These are phyloP conservation scores for Hemibagrus guttatus DNA, from an alignment of 2,797 vertebrate species.

Conservation along the genomic window DNA sequence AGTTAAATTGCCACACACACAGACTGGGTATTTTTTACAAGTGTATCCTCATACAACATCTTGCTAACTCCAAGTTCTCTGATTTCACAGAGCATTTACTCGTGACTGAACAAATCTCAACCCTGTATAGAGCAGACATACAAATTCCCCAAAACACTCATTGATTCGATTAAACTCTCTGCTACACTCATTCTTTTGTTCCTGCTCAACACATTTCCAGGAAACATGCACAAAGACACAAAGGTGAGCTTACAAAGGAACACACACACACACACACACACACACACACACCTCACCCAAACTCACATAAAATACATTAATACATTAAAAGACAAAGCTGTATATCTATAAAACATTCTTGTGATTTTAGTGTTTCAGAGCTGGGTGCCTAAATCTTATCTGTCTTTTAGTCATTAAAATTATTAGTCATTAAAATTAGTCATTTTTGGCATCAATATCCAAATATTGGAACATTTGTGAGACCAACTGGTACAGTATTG, in stretches of 20 bases:
- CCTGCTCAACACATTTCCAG: not conserved
- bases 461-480: not conserved
- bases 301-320: no score
- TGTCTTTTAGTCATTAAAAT: not conserved
- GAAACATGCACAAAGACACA: not conserved
- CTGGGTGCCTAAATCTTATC: not conserved
- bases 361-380: not conserved
- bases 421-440: no score
- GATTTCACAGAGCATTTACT: not conserved
- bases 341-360: not conserved
- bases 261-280: not conserved
- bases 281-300: not conserved
- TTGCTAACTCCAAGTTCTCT: not conserved
- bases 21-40: not conserved
- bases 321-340: not conserved
- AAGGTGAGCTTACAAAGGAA: not conserved
- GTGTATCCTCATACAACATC: not conserved
- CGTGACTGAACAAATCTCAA: not conserved
- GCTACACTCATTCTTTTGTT: not conserved
- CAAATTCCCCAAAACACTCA: not conserved
- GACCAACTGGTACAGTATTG: not conserved
- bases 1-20: not conserved
- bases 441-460: not conserved
- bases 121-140: no score
- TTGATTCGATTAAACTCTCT: not conserved